Evolutionary conservation across 2,888 invertebrate genomes (phyloP), one percentile per base, ranked within the genome.

Genomic region (Leptopterna dolabrata): DNA sequence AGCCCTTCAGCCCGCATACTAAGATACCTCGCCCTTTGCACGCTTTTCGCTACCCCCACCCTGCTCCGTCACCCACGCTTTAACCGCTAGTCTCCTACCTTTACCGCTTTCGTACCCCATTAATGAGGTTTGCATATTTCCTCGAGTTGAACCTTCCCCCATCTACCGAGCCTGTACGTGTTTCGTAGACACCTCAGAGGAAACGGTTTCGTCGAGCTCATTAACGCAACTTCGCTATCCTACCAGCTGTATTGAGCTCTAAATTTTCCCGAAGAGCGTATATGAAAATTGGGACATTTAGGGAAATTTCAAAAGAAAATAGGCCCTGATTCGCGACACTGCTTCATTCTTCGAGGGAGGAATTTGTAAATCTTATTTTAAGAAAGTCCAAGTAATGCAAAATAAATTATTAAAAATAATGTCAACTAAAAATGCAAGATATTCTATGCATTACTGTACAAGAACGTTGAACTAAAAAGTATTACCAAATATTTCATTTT

Each of bases 1-100:
- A 81, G 81, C 81, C 81, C 55, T 63, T 81, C 81, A 81, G 55
- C 81, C 81, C 81, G 81, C 81, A 81, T 81, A 81, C 81, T 81
- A 81, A 81, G 63, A 81, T 41, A 55, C 29, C 30, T 55, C 29
- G 36, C 41, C 41, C 76, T 41, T 43, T 30, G 29, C 41, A 4
- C 36, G 76, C 76, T 76, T 76, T 43, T 36, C 76, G 41, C 30
- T 2, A 47, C 55, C 30, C 55, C 81, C 55, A 36, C 36, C 24
- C n/a, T 73, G 1, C 29, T 7, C 41, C 27, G 4, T 24, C 41
- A 43, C 11, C 16, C 45, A 11, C 27, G 13, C 78, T 45, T n/a
- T 45, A 41, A 73, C 30, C 78, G 27, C 63, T 63, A 27, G 63
- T 63, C 27, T 45, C 78, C 78, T 45, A 41, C 63, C 81, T 30